These are phyloP conservation scores for Lethenteron camtschaticum DNA, from an alignment of 2,113 vertebrate genomes.

Conservation along the genomic window DNA sequence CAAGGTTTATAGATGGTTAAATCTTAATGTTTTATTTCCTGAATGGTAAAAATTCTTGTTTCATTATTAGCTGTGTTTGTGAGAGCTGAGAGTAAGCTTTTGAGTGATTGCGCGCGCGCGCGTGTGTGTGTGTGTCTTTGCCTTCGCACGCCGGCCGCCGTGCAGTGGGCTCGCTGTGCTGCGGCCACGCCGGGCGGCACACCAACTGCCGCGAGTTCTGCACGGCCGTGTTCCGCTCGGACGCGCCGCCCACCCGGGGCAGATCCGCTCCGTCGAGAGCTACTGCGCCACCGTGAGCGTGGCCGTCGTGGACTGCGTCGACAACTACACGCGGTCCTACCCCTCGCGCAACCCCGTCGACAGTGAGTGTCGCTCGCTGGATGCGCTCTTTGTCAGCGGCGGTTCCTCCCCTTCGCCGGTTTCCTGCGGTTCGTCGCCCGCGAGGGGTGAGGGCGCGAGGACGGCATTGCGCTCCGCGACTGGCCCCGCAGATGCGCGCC, in stretches of 20 bases:
- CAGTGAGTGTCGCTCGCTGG: constrained; percentile 34
- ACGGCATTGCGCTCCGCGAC: no score
- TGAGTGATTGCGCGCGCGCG: not conserved
- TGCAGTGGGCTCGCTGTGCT: constrained; percentile 80
- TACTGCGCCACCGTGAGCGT: constrained; percentile 71
- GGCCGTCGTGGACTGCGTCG: constrained; percentile 66
- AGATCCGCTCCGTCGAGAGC: constrained; percentile 74
- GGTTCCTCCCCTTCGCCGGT: no score
- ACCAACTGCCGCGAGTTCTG: constrained; percentile 89
- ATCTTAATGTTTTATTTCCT: no score
- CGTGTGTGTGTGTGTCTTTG: not conserved
- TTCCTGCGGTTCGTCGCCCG: no score
- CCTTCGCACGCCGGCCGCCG: constrained; percentile 1
- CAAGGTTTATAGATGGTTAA: no score
- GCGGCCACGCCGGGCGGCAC: constrained; percentile 77
- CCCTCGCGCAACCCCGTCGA: constrained; percentile 84
- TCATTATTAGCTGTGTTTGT: no score
- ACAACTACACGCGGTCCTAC: constrained; percentile 87
- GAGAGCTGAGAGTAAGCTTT: not conserved
- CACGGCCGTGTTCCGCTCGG: constrained; percentile 92
- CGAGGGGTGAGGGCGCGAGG: no score
- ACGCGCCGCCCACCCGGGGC: constrained; percentile 82
- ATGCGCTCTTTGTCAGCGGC: no score
- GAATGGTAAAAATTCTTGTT: no score
- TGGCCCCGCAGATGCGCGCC: no score